Evolutionary conservation across 2,797 vertebrate species (phyloP).

Genomic region (Enteromius mattozi): DNA sequence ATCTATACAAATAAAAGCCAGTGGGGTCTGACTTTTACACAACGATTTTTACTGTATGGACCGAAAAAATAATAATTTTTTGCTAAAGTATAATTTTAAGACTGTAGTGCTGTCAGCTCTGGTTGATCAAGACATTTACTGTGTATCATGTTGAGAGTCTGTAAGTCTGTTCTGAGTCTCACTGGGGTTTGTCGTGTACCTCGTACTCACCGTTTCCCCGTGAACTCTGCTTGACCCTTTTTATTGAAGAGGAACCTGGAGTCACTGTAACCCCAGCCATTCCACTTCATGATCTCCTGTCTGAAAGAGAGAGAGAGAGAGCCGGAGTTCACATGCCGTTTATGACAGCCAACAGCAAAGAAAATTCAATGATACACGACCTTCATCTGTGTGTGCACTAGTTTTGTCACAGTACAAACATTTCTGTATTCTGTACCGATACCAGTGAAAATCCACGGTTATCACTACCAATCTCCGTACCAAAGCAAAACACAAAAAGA

Average conservation of each 20-base stretch:
- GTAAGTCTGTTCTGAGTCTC: neutral
- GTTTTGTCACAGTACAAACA: no score
- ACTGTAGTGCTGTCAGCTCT: neutral
- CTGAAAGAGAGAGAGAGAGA: conserved; percentile 69
- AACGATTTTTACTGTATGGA: no score
- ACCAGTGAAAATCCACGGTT: no score
- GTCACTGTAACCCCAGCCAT: conserved; percentile 98
- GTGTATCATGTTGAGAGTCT: no score
- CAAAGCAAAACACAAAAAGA: no score
- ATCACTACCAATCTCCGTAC: no score
- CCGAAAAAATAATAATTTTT: neutral
- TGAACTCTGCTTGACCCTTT: conserved; percentile 96
- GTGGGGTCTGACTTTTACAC: neutral
- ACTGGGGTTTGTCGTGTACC: neutral
- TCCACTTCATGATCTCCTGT: conserved; percentile 98
- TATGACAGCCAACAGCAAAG: neutral
- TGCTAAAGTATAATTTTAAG: neutral
- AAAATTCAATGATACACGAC: neutral
- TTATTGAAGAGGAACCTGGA: conserved; percentile 95
- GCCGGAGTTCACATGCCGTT: neutral
- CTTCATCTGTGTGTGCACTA: neutral
- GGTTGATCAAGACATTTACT: no score
- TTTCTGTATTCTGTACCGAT: no score
- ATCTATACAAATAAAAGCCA: neutral
- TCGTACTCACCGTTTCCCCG: conserved; percentile 88